Percentiles rank a stretch among this genome's conserved stretches.
Evolutionary conservation across 2,797 vertebrate genomes (phyloP).

Genomic region (Syndactyla subalaris): DNA sequence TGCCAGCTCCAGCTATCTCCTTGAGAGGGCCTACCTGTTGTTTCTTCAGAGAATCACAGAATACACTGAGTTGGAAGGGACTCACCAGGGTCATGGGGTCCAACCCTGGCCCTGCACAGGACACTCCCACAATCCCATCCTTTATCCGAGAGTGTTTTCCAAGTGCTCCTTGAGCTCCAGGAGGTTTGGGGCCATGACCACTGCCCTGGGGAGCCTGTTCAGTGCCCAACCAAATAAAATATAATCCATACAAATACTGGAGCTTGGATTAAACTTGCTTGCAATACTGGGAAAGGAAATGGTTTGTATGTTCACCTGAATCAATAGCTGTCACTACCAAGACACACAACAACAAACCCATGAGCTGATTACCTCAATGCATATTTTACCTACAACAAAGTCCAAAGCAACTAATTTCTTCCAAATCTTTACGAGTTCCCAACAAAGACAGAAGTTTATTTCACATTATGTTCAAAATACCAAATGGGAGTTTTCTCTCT

Average conservation of each 20-base stretch:
- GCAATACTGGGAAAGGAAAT: background rate
- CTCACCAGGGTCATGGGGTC: too few relatives aligned
- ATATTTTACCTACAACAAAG: background rate
- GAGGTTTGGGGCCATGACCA: background rate
- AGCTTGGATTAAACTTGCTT: background rate
- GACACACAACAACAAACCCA: background rate
- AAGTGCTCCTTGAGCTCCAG: background rate
- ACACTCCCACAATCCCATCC: background rate
- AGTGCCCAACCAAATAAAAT: background rate
- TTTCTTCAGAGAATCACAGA: background rate
- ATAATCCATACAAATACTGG: background rate
- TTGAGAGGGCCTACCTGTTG: background rate
- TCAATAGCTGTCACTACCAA: background rate
- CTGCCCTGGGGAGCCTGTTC: background rate
- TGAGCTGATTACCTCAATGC: background rate
- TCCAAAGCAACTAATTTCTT: background rate
- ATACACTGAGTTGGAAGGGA: background rate
- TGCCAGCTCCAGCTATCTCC: background rate
- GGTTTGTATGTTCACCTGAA: background rate
- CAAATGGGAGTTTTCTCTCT: background rate
- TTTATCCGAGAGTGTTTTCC: background rate
- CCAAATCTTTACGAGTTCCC: background rate
- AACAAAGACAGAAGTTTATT: background rate
- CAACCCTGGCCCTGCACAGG: background rate
- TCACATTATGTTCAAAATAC: background rate